Base-by-base conservation (phyloP, 2,113 vertebrate species). In the Heterotilapia buettikoferi region DNA sequence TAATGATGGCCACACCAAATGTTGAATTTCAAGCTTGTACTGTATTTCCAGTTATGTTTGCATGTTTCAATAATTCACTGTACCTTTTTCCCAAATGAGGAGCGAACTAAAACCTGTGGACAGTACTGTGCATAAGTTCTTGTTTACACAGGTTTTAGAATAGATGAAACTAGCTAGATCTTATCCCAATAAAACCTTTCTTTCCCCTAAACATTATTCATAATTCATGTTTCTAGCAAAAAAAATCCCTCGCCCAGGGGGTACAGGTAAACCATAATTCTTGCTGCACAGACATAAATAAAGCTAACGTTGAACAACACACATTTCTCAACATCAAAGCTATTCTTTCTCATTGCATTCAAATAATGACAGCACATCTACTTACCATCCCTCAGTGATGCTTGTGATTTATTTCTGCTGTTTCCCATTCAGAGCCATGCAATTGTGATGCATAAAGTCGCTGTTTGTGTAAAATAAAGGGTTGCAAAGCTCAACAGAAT, bases 291-390 rank as follows among this genome's bases (percentile, higher is more conserved):
- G 18, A 21, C 68, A 83, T 45, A 53, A 85, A 89, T 63, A 84
- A 84, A 89, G 76, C 63, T 79, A 71, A 89, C 88, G 80, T 80
- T 90, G 66, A 90, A 73, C 83, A n/a, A 13, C 71, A 73, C 83
- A 83, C 8, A 91, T 92, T 88, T 68, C 40, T 84, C 54, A 82
- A 66, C 84, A 92, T 94, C 86, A 93, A 93, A 88, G 88, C 84
- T 14, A n/a, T 89, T 87, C 56, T 57, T 78, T 84, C 86, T 76
- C 8, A 18, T 83, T 33, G 76, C 79, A 82, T 88, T 92, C 43
- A 90, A 90, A 93, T 83, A n/a, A 87, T 87, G 79, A 93, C 84
- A 91, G 87, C 88, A 83, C 84, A 76, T 78, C 80, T 85, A 24
- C 66, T 91, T 87, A 82, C 66, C 85, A 84, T 87, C 82, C 89